Base-by-base conservation (phyloP, 2,888 invertebrate genomes). In the Terebella lapidaria region DNA sequence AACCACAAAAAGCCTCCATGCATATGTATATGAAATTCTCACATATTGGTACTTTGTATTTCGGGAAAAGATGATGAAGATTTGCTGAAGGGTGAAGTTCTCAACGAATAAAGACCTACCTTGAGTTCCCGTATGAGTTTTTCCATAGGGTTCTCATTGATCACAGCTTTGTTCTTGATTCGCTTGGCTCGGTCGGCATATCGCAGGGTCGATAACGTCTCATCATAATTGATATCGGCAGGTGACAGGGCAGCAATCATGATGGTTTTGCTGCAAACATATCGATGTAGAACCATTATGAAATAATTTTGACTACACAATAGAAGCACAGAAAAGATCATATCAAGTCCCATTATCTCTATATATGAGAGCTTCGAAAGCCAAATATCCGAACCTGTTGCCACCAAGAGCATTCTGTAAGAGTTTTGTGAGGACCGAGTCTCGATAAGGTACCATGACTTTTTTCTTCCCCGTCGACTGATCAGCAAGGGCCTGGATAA, bases 161-260 rank as follows among this genome's bases (percentile, higher is more conserved):
- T 71, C 22, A 79, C 75, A 28, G 81, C 81, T 57, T 79, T 77
- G 65, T 79, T 81, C 63, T 80, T 80, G 58, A 81, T 81, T 64
- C 78, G 75, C 68, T 81, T 81, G 10, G 81, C 81, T 55, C 81
- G 62, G 68, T 81, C 81, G 29, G 81, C 81, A 63, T 80, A 81
- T 4, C 81, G 68, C 47, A 81, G 70, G 2, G 81, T 81, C 42
- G 73, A 69, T 35, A 81, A 60, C 0, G 80, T 80, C 66, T 81
- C 81, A 57, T 80, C 79, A 61, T 76, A 80, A 67, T 81, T 81
- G 30, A 81, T 80, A 62, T 81, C 80, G 24, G 81, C 80, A 2
- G 81, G 81, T 0, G 81, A 81, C 30, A 81, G 61, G n/a, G 81
- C 80, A 27, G 81, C 81, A 53, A 81, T 80, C 81, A 81, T 81